Conservation (phyloP, 2,797 vertebrate species). For the Peromyscus eremicus region DNA sequence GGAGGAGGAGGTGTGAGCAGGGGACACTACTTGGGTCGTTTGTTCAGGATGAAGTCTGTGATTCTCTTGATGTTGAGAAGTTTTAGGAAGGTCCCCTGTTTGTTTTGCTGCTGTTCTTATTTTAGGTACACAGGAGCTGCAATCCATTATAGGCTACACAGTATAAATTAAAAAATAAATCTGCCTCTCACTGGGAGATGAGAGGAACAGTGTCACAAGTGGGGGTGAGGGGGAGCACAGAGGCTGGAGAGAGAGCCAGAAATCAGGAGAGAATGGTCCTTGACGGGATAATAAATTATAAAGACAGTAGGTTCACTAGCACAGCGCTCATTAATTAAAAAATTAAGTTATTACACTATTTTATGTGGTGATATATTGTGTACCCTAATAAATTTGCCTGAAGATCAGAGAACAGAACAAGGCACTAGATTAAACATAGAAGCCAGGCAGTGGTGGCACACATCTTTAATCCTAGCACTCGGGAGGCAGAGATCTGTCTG, state of each 20-base stretch:
- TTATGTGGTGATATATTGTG: too few species aligned
- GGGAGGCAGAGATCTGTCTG: too few species aligned
- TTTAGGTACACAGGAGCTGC: neutral
- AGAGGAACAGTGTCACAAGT: neutral
- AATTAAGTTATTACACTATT: neutral
- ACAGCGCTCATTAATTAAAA: neutral
- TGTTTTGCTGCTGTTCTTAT: neutral
- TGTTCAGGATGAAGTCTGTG: neutral
- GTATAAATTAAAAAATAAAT: constrained; percentile 24
- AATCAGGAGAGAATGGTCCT: neutral
- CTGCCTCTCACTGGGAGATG: neutral
- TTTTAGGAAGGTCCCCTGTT: neutral
- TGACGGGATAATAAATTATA: neutral
- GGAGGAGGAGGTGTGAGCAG: neutral
- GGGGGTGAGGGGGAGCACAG: neutral
- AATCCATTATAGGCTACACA: neutral
- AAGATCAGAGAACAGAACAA: too few species aligned
- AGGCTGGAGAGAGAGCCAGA: neutral
- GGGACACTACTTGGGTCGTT: neutral
- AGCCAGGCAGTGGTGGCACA: too few species aligned
- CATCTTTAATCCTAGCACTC: too few species aligned
- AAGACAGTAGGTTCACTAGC: neutral
- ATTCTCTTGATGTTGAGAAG: neutral
- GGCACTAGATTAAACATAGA: too few species aligned
- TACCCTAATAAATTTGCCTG: too few species aligned